Base-by-base conservation (phyloP, 1,140 invertebrate species). In the Conus ventricosus region DNA sequence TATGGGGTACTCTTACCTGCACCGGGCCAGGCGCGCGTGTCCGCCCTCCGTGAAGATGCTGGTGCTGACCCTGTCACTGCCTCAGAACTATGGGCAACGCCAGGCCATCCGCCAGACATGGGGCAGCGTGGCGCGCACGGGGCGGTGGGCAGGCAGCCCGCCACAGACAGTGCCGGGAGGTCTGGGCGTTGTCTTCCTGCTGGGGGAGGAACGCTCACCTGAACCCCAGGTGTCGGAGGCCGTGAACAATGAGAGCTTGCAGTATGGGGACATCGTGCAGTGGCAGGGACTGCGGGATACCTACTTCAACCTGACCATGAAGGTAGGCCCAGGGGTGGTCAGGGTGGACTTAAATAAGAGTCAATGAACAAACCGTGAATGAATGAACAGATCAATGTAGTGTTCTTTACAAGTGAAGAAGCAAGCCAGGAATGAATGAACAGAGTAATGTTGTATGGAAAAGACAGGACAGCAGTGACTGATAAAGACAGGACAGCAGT, bases 251-350 rank as follows among this genome's bases (percentile, higher is more conserved):
- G 81, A 83, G 81, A 55, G 51, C 17, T 0, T 55, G 81, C 6
- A 55, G 20, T 27, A 83, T 23, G 81, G 81, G 20, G 82, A 84
- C 82, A 13, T 84, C 5, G 55, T 84, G 23, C 82, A 84, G 57
- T 84, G 82, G 82, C 5, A 84, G 25, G 82, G 82, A 63, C 82
- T 84, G 23, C 54, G 5, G 13, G 82, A 84, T 8, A 63, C 7
- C 82, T 84, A 84, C 57, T 84, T 27, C 55, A 84, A 67, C 55
- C 25, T 84, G 23, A 84, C 82, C 8, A 8, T 60, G 55, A 84
- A 84, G 82, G 82, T 84, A 60, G 10, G 78, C 6, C 5, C 78
- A 39, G 17, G 17, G 10, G n/a, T 25, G 27, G 27, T 25, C 2
- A 1, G 10, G 17, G 76, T 15, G 15, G 15, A 25, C 11, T 25